Evolutionary conservation across 2,113 vertebrate species (phyloP).

Genomic region (Anolis carolinensis): DNA sequence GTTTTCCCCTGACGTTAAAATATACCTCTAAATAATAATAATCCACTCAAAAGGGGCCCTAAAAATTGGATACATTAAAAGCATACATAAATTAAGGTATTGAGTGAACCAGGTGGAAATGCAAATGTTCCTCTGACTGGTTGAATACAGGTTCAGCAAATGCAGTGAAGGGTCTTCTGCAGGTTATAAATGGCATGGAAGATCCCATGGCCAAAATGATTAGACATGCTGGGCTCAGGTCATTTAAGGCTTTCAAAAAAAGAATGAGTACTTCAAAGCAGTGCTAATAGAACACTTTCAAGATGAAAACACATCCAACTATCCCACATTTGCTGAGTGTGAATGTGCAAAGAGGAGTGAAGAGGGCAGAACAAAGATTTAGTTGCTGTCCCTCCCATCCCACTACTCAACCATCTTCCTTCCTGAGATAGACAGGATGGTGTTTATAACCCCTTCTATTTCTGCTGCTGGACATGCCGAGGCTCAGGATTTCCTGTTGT

Average conservation of each 20-base stretch:
- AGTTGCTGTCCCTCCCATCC: too few relatives aligned
- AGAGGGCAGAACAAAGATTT: too few relatives aligned
- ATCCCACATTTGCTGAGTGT: too few relatives aligned
- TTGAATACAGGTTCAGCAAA: neutral
- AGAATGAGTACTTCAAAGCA: neutral
- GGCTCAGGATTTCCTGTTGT: too few relatives aligned
- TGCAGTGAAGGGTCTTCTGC: neutral
- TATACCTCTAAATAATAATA: neutral
- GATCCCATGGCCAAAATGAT: neutral
- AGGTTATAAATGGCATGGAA: neutral
- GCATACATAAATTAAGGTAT: neutral
- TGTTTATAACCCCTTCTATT: too few relatives aligned
- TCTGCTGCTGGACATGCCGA: too few relatives aligned
- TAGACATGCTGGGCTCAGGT: neutral
- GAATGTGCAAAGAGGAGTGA: too few relatives aligned
- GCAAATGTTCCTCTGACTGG: neutral
- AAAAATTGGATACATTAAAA: neutral
- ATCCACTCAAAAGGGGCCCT: neutral
- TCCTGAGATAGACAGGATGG: too few relatives aligned
- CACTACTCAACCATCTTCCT: too few relatives aligned
- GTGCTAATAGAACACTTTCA: neutral
- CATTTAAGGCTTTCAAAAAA: neutral
- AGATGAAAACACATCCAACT: neutral
- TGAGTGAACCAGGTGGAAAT: neutral
- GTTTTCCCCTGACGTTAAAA: too few relatives aligned